Base-by-base conservation (phyloP, 2,113 vertebrate species). In the Phaetusa simplex region DNA sequence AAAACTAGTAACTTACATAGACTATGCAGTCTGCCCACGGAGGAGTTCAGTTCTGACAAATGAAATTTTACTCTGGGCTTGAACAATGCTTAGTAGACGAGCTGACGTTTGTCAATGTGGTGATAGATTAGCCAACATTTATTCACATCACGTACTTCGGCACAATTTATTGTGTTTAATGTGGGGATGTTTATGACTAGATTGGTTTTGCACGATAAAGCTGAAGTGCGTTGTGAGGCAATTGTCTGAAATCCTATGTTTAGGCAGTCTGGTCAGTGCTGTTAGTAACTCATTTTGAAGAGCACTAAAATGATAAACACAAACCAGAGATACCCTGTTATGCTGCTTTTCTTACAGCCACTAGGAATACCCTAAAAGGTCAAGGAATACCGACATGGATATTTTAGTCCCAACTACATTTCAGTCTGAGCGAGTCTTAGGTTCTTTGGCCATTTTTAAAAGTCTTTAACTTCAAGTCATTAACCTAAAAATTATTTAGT, bases 141-240 rank as follows among this genome's bases (percentile, higher is more conserved):
- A 67, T 86, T 94, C 92, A 70, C 79, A 8, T 81, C 49, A 23
- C 36, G 18, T 72, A 85, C 76, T 94, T 86, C 5, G 50, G 82
- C 90, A 90, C 82, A 83, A 72, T 91, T 96, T 82, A 26, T 47
- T 71, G 66, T 91, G 84, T 86, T 92, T 79, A 49, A 43, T 67
- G 66, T 76, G 93, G 91, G 93, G 95, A 87, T 93, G 82, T 80
- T 86, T 72, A 47, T 56, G 58, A 90, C 67, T 91, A 69, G 82
- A 77, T 70, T 70, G 90, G 82, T 78, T 97, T 90, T 86, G 85
- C 79, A 88, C 11, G 8, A 49, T 85, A 84, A 93, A 94, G 88
- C 82, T 95, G 82, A 92, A 92, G 88, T 70, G 76, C 52, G 24
- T 82, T 87, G 84, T 65, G 55, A 85, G 78, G 84, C 19, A 4